Conservation (phyloP, 2,113 vertebrate species). For the Oriolus oriolus region DNA sequence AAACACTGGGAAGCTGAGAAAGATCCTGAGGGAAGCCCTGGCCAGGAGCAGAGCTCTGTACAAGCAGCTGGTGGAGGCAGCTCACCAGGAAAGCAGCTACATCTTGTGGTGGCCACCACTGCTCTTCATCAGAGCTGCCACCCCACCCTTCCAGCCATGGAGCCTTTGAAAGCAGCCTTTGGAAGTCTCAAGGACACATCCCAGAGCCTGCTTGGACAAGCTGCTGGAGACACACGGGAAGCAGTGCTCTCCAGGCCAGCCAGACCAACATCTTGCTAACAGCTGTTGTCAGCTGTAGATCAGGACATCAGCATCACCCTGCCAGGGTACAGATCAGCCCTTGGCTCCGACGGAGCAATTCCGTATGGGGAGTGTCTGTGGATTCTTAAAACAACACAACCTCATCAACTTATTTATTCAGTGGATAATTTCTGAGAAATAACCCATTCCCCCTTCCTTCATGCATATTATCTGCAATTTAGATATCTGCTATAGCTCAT, state of each 20-base stretch:
- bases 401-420: not conserved
- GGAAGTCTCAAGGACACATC: not conserved
- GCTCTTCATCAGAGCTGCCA: not conserved
- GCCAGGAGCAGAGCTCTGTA: not conserved
- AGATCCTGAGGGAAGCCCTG: not conserved
- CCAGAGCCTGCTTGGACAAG: not conserved
- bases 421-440: not conserved
- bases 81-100: not conserved
- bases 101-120: not conserved
- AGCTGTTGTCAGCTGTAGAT: constrained; percentile 52
- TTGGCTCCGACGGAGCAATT: not conserved
- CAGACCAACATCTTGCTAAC: not conserved
- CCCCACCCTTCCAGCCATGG: not conserved
- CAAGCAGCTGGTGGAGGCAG: not conserved
- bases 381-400: not conserved
- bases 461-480: not conserved
- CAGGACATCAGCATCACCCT: not conserved
- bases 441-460: not conserved
- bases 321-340: not conserved
- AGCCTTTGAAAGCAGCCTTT: not conserved
- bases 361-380: not conserved
- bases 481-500: not conserved
- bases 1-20: not conserved
- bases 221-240: not conserved
- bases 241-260: not conserved